phyloP scores from a whole-genome alignment of 2,888 invertebrate species.

The Pheosia gnoma region DNA sequence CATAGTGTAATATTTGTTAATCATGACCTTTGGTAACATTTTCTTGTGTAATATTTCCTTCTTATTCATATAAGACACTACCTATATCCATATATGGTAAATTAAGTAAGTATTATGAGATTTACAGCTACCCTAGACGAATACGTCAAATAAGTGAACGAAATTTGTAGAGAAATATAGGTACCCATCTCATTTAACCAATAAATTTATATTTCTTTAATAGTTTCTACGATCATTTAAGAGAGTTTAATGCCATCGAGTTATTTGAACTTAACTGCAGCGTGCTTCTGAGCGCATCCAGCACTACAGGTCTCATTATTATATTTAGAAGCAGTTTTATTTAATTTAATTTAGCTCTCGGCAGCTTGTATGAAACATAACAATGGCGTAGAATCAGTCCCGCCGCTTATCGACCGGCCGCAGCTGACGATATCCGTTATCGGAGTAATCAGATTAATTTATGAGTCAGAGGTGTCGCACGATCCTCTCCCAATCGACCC shows the following conservation, averaged over 20 bases:
- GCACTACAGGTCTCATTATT: neutral
- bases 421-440: slow-evolving; percentile 62
- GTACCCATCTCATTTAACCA: too few relatives aligned
- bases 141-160: neutral
- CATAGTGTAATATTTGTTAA: neutral
- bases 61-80: too few relatives aligned
- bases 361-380: slow-evolving; percentile 30
- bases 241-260: neutral
- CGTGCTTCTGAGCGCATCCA: neutral
- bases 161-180: neutral
- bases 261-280: neutral
- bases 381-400: slow-evolving; percentile 34
- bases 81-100: too few relatives aligned
- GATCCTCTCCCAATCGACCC: slow-evolving; percentile 40
- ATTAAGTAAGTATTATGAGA: neutral
- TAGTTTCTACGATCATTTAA: neutral
- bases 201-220: neutral
- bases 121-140: neutral
- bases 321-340: neutral
- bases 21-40: too few relatives aligned
- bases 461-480: slow-evolving; percentile 59
- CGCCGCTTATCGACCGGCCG: slow-evolving; percentile 49
- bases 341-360: slow-evolving; percentile 12
- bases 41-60: too few relatives aligned
- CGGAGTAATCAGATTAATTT: slow-evolving; percentile 75